These are phyloP conservation scores for Heliconius melpomene DNA, from an alignment of 1,140 invertebrate species.

Conservation along the genomic window DNA sequence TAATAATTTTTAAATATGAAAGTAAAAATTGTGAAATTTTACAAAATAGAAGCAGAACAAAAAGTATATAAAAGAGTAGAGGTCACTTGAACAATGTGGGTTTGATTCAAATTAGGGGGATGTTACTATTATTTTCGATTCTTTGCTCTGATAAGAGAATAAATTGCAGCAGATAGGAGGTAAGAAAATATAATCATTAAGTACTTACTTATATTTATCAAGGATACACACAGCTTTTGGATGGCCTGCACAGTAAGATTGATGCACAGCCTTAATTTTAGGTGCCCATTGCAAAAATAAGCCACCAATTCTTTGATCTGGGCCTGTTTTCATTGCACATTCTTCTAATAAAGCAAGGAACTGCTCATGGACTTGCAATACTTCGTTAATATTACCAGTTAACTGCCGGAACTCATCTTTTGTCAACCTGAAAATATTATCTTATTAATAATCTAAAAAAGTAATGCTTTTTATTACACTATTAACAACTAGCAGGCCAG, in stretches of 20 bases:
- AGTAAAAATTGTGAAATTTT: not conserved
- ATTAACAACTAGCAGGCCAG: too few relatives aligned
- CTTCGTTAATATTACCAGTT: slow-evolving; percentile 93
- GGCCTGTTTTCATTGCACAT: slow-evolving; percentile 84
- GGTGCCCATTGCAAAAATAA: slow-evolving; percentile 94
- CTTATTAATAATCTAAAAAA: not conserved
- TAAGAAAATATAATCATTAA: not conserved
- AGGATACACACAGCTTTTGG: slow-evolving; percentile 95
- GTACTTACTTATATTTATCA: slow-evolving; percentile 92
- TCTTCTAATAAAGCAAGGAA: slow-evolving; percentile 90
- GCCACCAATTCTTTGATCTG: slow-evolving; percentile 94
- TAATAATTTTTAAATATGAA: not conserved
- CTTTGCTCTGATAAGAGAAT: too few relatives aligned
- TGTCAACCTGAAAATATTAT: slow-evolving; percentile 85
- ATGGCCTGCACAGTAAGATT: slow-evolving; percentile 94
- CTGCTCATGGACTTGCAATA: slow-evolving; percentile 91
- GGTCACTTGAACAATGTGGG: too few relatives aligned
- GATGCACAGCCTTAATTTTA: slow-evolving; percentile 92
- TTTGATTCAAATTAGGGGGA: too few relatives aligned
- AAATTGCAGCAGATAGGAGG: too few relatives aligned
- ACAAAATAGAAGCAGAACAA: too few relatives aligned
- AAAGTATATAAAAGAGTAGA: too few relatives aligned
- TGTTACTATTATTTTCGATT: too few relatives aligned
- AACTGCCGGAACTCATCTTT: slow-evolving; percentile 92
- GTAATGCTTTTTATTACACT: not conserved